Evolutionary conservation across 2,888 invertebrate species (phyloP), one percentile per base, ranked within the genome.

Genomic region (Heteromurus nitidus): DNA sequence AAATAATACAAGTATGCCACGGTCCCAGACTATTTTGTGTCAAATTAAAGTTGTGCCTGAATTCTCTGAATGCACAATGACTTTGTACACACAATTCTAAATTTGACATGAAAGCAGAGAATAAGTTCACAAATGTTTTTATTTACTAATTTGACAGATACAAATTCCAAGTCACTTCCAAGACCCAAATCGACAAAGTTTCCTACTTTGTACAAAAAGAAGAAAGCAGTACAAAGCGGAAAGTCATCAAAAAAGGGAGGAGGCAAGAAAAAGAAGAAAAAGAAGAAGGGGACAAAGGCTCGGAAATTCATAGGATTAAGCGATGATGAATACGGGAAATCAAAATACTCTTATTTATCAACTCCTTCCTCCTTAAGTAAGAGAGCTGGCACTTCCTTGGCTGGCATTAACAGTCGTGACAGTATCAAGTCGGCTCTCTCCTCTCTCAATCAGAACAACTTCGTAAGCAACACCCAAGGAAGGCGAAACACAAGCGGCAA

Each of bases 121-220:
- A n/a, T n/a, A n/a, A n/a, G n/a, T n/a, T n/a, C n/a, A n/a, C n/a
- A n/a, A n/a, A n/a, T n/a, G n/a, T n/a, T n/a, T n/a, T 76, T 60
- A 76, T 42, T 75, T 69, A 26, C 30, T 60, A 42, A 69, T 81
- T 47, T 72, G 65, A 72, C 76, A 82, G 82, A 31, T 64, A 72
- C 76, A 76, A 82, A 82, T 77, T 72, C 82, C 70, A 75, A 75
- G 81, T 81, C 81, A 64, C 53, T 72, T 36, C 79, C 79, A 31
- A 64, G 67, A 47, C 22, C 47, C 28, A 68, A 69, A n/a, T 44
- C 62, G 3, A 69, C 50, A 18, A 79, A 28, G 55, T 20, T 65
- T 16, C 13, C 58, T 22, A 42, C 28, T 44, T 28, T 64, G 36
- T 50, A 65, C 65, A 80, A 72, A 42, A 31, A 62, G 53, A 64